Conservation (phyloP, 2,888 invertebrate genomes). For the Poecilobothrus nobilitatus region DNA sequence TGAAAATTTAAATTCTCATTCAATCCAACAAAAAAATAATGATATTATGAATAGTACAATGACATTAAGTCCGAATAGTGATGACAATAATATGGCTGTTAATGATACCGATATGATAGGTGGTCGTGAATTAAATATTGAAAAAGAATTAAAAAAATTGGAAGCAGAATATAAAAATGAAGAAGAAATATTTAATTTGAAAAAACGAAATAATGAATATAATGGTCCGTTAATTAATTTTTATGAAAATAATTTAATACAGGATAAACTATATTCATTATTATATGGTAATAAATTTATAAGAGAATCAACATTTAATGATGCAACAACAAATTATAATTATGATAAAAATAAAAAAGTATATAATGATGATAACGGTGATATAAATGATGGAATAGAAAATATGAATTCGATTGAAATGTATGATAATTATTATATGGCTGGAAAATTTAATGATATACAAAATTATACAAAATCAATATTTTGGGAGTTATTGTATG, state of each 20-base stretch:
- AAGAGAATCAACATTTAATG: background rate
- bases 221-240: slow-evolving; percentile 21
- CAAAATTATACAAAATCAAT: slow-evolving; percentile 26
- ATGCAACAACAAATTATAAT: background rate
- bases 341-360: background rate
- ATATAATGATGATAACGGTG: background rate
- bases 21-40: slow-evolving; percentile 12
- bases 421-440: slow-evolving; percentile 17
- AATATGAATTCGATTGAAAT: background rate
- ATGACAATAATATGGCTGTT: slow-evolving; percentile 11
- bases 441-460: slow-evolving; percentile 18
- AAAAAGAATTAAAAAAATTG: slow-evolving; percentile 35
- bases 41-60: slow-evolving; percentile 8
- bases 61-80: slow-evolving; percentile 7
- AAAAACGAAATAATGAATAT: slow-evolving; percentile 28
- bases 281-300: background rate
- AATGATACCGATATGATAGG: slow-evolving; percentile 16
- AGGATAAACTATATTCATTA: slow-evolving; percentile 9
- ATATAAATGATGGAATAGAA: background rate
- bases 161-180: slow-evolving; percentile 32
- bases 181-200: slow-evolving; percentile 28
- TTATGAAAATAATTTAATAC: slow-evolving; percentile 15
- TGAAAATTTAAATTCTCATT: slow-evolving; percentile 11
- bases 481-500: slow-evolving; percentile 33
- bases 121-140: slow-evolving; percentile 30